Conservation (phyloP, 2,113 vertebrate species). For the Microcebus jonahi region DNA sequence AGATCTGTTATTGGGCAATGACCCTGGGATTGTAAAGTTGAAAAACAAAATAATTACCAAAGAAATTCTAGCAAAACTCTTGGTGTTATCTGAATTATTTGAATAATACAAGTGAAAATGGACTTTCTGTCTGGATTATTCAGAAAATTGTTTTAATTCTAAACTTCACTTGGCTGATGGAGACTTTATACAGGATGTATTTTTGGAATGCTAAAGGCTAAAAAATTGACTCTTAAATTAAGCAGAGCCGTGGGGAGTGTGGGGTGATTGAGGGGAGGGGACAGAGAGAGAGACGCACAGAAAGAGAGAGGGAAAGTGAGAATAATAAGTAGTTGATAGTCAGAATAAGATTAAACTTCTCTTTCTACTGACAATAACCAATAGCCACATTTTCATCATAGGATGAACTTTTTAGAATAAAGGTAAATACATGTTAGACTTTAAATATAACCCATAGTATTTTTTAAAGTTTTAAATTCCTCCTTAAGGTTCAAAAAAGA, state of each 20-base stretch:
- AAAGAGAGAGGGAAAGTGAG: not conserved
- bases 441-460: not conserved
- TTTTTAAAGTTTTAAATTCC: constrained; percentile 2
- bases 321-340: not conserved
- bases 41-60: constrained; percentile 42
- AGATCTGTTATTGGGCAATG: constrained; percentile 1
- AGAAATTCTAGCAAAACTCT: constrained; percentile 45
- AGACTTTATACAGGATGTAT: not conserved
- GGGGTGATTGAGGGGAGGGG: not conserved
- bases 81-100: constrained; percentile 43
- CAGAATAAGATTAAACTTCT: constrained; percentile 1
- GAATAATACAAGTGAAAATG: constrained; percentile 49
- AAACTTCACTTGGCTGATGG: not conserved
- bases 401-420: not conserved
- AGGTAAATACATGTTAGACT: not conserved
- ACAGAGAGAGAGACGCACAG: not conserved
- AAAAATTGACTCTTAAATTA: not conserved
- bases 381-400: not conserved
- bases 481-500: constrained; percentile 11
- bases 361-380: not conserved
- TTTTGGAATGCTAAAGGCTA: constrained; percentile 32
- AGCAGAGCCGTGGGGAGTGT: not conserved
- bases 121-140: constrained; percentile 43
- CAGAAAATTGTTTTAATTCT: constrained; percentile 54
- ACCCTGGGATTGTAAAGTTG: not conserved